Base-by-base conservation (phyloP, 2,797 vertebrate genomes). In the Coreius guichenoti region DNA sequence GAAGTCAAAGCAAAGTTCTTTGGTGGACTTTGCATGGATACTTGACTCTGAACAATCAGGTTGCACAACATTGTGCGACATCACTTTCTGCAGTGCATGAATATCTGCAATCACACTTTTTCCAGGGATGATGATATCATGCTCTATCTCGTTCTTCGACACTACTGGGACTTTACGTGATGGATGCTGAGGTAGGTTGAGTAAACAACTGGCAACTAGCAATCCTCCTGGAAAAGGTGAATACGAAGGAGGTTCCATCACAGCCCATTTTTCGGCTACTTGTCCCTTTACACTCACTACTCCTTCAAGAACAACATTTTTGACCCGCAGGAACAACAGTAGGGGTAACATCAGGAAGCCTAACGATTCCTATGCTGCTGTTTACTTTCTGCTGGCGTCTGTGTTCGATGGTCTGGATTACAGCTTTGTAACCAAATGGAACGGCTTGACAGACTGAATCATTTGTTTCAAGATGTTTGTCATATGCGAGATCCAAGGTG, bases 51-150 rank as follows among this genome's bases (percentile, higher is more conserved):
- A 21, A 1, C 8, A 8, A 70, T 43, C 56, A 12, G 72, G 17
- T n/a, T 67, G 16, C 6, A 4, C 54, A 1, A 85, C 26, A 0
- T 75, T 51, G 26, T 51, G 0, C 8, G 72, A 75, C 3, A 75
- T 31, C 3, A 75, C 43, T 19, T 19, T 51, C 3, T 75, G 45
- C 2, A 75, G 1, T 12, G 31, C 29, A 49, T 86, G 69, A 1
- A 85, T 61, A 1, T 87, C 87, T 14, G 82, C 87, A 33, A 81
- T 65, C 1, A 81, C 78, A 70, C 75, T 84, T 0, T 72, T 85
- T 0, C 11, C 16, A 16, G 80, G 84, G 0, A 86, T 36, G 9
- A 31, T 76, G 1, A 86, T 56, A 8, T 68, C 76, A 77, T 81
- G 85, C 4, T 86, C 72, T 1, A 36, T 70, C 3, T 76, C 14